Evolutionary conservation across 2,888 invertebrate species (phyloP).

Genomic region (Alitta virens): DNA sequence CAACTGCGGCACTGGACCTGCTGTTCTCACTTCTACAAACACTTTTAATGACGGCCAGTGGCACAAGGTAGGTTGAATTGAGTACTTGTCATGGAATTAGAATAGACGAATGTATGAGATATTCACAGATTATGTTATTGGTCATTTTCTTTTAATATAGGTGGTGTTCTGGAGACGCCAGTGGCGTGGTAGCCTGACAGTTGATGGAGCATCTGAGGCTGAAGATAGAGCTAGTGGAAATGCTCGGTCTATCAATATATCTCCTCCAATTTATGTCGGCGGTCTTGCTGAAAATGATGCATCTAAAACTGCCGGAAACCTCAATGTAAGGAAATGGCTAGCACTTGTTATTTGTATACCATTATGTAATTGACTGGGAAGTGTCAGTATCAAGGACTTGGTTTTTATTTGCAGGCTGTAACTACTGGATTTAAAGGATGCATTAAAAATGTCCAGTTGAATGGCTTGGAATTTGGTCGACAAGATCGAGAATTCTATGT

Average conservation of each 20-base stretch:
- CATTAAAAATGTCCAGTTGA: slow-evolving; percentile 69
- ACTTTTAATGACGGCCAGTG: slow-evolving; percentile 80
- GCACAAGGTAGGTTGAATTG: slow-evolving; percentile 73
- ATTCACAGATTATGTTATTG: too few species aligned
- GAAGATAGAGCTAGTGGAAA: slow-evolving; percentile 63
- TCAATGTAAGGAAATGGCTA: slow-evolving; percentile 42
- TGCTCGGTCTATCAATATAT: slow-evolving; percentile 61
- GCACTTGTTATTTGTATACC: too few species aligned
- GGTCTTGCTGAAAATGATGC: slow-evolving; percentile 65
- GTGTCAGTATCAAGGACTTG: too few species aligned
- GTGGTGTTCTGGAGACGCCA: slow-evolving; percentile 63
- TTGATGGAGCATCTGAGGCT: slow-evolving; percentile 61
- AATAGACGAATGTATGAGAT: too few species aligned
- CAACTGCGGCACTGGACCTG: slow-evolving; percentile 83
- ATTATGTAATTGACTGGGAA: too few species aligned
- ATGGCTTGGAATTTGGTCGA: slow-evolving; percentile 67
- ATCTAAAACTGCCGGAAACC: slow-evolving; percentile 54
- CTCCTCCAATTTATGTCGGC: slow-evolving; percentile 76
- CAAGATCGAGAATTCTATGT: slow-evolving; percentile 59
- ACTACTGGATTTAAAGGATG: slow-evolving; percentile 80
- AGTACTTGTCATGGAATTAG: too few species aligned
- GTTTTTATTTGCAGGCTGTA: slow-evolving; percentile 59
- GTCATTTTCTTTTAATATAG: slow-evolving; percentile 38
- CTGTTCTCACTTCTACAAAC: slow-evolving; percentile 70
- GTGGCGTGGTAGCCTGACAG: slow-evolving; percentile 66